These are phyloP conservation scores for Microhierax caerulescens DNA, from an alignment of 2,797 vertebrate species.

Conservation along the genomic window DNA sequence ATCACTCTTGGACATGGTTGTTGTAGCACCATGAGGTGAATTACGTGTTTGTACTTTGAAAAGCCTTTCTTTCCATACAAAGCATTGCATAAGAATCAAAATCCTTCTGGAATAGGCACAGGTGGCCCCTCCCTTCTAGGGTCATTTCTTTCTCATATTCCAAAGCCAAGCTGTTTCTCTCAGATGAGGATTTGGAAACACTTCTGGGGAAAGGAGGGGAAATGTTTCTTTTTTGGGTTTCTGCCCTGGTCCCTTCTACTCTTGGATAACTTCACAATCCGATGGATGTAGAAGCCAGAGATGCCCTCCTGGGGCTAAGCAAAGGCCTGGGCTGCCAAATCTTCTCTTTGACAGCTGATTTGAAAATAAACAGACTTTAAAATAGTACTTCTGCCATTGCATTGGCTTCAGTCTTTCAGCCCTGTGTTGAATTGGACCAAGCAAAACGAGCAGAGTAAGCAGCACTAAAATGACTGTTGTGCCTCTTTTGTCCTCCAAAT, in stretches of 20 bases:
- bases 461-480: not conserved
- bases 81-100: not conserved
- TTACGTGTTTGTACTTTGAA: not conserved
- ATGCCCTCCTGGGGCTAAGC: not conserved
- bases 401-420: not conserved
- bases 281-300: not conserved
- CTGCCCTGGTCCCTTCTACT: not conserved
- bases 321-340: not conserved
- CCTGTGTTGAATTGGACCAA: not conserved
- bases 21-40: not conserved
- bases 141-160: conserved; percentile 2
- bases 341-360: not conserved
- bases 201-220: not conserved
- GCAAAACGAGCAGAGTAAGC: not conserved
- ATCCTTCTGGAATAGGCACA: not conserved
- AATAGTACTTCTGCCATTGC: conserved; percentile 21
- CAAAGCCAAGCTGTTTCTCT: conserved; percentile 11
- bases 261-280: not conserved
- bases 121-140: not conserved
- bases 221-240: not conserved
- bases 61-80: not conserved
- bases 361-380: conserved; percentile 41
- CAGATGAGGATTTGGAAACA: conserved; percentile 4
- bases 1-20: fast-evolving
- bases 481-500: not conserved